Evolutionary conservation across 1,140 invertebrate genomes (phyloP), one percentile per base, ranked within the genome.

Genomic region (Ceratosolen solmsi): DNA sequence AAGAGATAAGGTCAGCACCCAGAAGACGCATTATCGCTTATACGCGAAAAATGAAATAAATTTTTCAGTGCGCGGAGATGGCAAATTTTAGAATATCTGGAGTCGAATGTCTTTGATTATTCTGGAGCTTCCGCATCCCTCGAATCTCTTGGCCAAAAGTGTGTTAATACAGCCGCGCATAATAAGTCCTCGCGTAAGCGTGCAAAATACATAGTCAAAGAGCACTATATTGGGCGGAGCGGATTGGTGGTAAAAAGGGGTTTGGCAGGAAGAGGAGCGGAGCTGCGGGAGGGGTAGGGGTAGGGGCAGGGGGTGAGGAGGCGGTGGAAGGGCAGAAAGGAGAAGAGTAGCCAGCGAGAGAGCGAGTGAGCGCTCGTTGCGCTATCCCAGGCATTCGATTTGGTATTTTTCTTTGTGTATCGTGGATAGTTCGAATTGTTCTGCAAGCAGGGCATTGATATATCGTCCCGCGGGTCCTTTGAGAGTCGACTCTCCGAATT

Each of bases 361-460:
- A 80, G 79, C 82, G 76, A 58, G 74, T 60, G 83, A 85, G 79
- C 83, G 82, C 82, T 87, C 84, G 86, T 83, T 85, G 84, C 85
- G 89, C 89, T 91, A 91, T 91, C 87, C 89, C 88, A 90, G 86
- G 91, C 87, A 92, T 92, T 92, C 90, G 89, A 91, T 91, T 91
- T 91, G 90, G 91, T 91, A 92, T 92, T 91, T 92, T 92, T 92
- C 90, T 92, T 91, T 92, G 90, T 91, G 90, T 91, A 91, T 91
- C 89, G 89, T 88, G 87, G 89, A 92, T 92, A 92, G 90, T 91
- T 92, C 82, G 89, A 90, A 92, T 92, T 91, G 90, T 92, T 92
- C 86, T 87, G 89, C 90, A 89, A 91, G 88, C 89, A 86, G 88
- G 88, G 89, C 91, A 91, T 92, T 91, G 91, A 92, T 92, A 91